A percentile compares a stretch with the other conserved stretches of the same genome.
phyloP scores from a whole-genome alignment of 1,140 invertebrate species.

The Vanessa atalanta region DNA sequence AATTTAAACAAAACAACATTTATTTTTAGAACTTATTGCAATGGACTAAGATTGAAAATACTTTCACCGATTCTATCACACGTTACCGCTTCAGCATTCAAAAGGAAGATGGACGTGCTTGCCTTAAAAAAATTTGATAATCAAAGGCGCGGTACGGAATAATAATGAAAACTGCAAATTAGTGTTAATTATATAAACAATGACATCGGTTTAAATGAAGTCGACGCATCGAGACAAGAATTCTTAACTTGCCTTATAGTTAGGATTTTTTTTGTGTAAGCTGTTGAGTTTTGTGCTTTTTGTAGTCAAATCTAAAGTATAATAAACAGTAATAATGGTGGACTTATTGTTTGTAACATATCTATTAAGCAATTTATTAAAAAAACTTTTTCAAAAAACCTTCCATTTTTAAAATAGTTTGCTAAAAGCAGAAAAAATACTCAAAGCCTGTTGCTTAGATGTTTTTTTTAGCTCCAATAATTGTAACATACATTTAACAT shows the following conservation, averaged over 20 bases:
- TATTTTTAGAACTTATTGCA: constrained; percentile 45
- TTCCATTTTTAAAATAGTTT: too few species aligned
- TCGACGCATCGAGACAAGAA: constrained; percentile 57
- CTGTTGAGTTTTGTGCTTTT: neutral
- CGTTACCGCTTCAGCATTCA: constrained; percentile 42
- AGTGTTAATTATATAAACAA: constrained; percentile 77
- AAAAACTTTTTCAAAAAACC: too few species aligned
- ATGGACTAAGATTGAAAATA: constrained; percentile 45
- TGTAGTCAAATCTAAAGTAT: neutral
- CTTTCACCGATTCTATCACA: constrained; percentile 16
- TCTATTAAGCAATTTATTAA: neutral
- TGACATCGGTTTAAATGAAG: constrained; percentile 67
- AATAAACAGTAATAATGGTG: neutral
- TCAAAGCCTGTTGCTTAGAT: neutral
- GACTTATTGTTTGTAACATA: neutral
- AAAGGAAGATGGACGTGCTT: constrained; percentile 62
- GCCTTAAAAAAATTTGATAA: constrained; percentile 68
- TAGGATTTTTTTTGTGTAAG: constrained; percentile 25
- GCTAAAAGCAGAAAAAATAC: neutral
- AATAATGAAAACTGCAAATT: constrained; percentile 75
- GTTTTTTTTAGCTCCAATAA: neutral
- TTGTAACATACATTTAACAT: too few species aligned
- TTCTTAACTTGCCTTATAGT: constrained; percentile 52
- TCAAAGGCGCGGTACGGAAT: constrained; percentile 63
- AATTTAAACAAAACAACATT: constrained; percentile 44